A percentile compares a stretch with the other conserved stretches of the same genome.
Conservation (phyloP, 1,140 invertebrate species). For the Aphelenchoides besseyi region DNA sequence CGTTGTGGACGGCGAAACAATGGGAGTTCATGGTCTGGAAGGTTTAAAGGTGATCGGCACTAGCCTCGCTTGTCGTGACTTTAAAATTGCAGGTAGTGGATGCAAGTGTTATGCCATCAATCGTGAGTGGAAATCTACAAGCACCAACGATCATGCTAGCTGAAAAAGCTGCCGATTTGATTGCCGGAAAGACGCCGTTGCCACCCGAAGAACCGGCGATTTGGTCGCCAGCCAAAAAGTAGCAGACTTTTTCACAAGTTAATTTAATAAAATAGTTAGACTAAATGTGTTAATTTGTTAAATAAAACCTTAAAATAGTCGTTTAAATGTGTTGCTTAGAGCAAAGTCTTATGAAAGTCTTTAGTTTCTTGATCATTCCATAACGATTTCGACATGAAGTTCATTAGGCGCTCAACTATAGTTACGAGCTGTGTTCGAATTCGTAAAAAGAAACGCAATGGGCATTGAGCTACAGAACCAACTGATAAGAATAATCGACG, state of each 20-base stretch:
- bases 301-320: not conserved
- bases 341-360: too few species aligned
- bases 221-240: constrained; percentile 37
- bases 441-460: too few species aligned
- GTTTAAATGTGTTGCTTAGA: not conserved
- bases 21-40: constrained; percentile 64
- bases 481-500: not conserved
- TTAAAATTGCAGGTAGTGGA: constrained; percentile 64
- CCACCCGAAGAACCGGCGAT: constrained; percentile 44
- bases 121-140: constrained; percentile 68
- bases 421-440: too few species aligned
- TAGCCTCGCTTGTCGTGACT: not conserved
- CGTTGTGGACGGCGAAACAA: constrained; percentile 64
- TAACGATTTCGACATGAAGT: too few species aligned
- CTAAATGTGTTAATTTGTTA: not conserved
- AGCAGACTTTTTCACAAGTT: not conserved
- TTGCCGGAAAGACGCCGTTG: constrained; percentile 54
- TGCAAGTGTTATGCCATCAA: constrained; percentile 68
- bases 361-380: too few species aligned
- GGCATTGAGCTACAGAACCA: too few species aligned
- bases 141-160: constrained; percentile 68
- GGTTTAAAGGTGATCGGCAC: constrained; percentile 57
- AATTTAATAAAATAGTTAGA: not conserved
- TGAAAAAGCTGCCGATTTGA: constrained; percentile 67
- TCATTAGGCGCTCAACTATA: too few species aligned